Base-by-base conservation (phyloP, 1,140 invertebrate genomes). In the Daktulosphaira vitifoliae region DNA sequence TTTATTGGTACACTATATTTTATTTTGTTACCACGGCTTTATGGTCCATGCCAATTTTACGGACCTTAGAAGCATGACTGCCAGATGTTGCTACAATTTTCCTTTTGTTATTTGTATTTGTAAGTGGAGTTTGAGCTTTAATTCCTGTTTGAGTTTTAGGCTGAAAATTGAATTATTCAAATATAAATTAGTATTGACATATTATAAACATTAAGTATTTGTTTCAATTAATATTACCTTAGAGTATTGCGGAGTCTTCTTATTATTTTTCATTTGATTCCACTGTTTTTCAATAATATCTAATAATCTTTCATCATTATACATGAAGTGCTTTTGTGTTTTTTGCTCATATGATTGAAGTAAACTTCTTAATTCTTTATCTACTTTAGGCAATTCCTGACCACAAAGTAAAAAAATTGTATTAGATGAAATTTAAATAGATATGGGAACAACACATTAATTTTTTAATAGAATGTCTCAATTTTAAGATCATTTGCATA, bases 361-460 rank as follows among this genome's bases (percentile, higher is more conserved):
- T 11, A 65, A 23, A 33, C 52, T 56, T 4, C 52, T 52, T 1
- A 68, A 38, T 48, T 68, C 50, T 50, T 39, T 54, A 38, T 68
- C 62, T 13, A 68, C 51, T 42, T 42, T 48, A 5, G 67, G 67
- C 13, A 68, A 39, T 42, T 68, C 67, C 67, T 68, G 18, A n/a
- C 11, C 4, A 37, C 8, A 37, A 15, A 52, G 7, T 11, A 15
- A 22, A 22, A 8, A 52, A 23, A 52, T n/a, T n/a, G n/a, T n/a
- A n/a, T n/a, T n/a, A n/a, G n/a, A n/a, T n/a, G n/a, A n/a, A n/a
- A n/a, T n/a, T n/a, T n/a, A n/a, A n/a, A n/a, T n/a, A n/a, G n/a
- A n/a, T n/a, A n/a, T n/a, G n/a, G n/a, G n/a, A n/a, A n/a, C n/a
- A n/a, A n/a, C n/a, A n/a, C n/a, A n/a, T n/a, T n/a, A n/a, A n/a